Conservation (phyloP, 2,797 vertebrate species). For the Sylvia borin region DNA sequence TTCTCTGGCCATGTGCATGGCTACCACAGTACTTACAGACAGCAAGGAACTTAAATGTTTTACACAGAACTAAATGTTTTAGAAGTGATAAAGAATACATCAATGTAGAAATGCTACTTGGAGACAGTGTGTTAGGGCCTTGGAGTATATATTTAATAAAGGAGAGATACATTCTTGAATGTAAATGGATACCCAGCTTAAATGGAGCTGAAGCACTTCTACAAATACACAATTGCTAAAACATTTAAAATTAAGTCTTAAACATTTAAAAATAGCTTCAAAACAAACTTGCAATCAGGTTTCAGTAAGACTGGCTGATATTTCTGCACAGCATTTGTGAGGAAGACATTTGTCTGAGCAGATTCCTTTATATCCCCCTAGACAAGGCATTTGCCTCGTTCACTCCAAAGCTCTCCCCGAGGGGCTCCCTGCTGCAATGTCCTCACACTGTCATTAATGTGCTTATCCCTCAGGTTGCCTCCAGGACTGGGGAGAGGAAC, state of each 20-base stretch:
- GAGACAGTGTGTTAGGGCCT: background rate
- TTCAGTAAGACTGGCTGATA: background rate
- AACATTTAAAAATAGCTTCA: background rate
- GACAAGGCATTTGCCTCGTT: background rate
- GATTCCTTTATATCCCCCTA: background rate
- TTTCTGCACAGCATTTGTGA: background rate
- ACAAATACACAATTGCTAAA: background rate
- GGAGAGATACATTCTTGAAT: background rate
- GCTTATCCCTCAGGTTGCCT: background rate
- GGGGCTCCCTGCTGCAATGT: background rate
- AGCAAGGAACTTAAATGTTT: slow-evolving; percentile 14
- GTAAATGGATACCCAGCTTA: background rate
- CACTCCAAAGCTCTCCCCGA: background rate
- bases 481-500: background rate
- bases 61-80: slow-evolving; percentile 16
- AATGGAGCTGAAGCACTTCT: background rate
- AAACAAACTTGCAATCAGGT: background rate
- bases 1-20: background rate
- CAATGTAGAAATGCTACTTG: background rate
- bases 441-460: background rate
- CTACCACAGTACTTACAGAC: background rate
- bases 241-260: background rate
- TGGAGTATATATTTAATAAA: slow-evolving; percentile 1
- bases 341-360: background rate
- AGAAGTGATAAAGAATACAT: slow-evolving; percentile 10